Percentiles rank a stretch among this genome's conserved stretches.
Evolutionary conservation across 1,140 invertebrate species (phyloP).

Genomic region (Trichonephila clavata): DNA sequence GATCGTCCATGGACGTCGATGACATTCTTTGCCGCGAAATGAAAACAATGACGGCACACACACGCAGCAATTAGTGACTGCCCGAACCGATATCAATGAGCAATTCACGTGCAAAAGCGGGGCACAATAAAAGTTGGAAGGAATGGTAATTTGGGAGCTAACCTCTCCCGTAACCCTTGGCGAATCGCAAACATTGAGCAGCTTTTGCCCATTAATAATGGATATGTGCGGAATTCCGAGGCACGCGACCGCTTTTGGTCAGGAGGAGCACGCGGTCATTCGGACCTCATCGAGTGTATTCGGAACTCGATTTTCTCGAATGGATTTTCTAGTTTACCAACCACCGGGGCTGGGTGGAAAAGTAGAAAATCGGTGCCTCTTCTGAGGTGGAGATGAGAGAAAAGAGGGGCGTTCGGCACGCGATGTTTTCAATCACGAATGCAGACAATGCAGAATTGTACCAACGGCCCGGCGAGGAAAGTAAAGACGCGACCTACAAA

Average conservation of each 20-base stretch:
- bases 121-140: conserved; percentile 42
- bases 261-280: conserved; percentile 16
- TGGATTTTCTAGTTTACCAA: conserved; percentile 12
- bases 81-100: conserved; percentile 64
- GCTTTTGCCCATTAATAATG: conserved; percentile 72
- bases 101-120: conserved; percentile 63
- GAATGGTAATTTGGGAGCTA: conserved; percentile 67
- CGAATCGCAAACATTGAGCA: conserved; percentile 62
- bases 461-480: neutral
- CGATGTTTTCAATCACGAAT: conserved; percentile 71
- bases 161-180: conserved; percentile 66
- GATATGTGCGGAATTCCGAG: conserved; percentile 49
- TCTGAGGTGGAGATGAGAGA: conserved; percentile 7
- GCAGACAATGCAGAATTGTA: neutral
- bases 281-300: conserved; percentile 8
- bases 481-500: conserved; percentile 34
- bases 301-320: conserved; percentile 52
- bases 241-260: conserved; percentile 43
- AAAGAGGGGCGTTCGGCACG: conserved; percentile 36
- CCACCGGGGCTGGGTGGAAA: neutral
- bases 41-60: conserved; percentile 31
- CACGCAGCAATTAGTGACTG: conserved; percentile 68
- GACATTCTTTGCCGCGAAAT: conserved; percentile 16
- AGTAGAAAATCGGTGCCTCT: conserved; percentile 59
- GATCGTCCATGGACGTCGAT: conserved; percentile 44